phyloP scores from a whole-genome alignment of 2,888 invertebrate species.

The Tiliacea citrago region DNA sequence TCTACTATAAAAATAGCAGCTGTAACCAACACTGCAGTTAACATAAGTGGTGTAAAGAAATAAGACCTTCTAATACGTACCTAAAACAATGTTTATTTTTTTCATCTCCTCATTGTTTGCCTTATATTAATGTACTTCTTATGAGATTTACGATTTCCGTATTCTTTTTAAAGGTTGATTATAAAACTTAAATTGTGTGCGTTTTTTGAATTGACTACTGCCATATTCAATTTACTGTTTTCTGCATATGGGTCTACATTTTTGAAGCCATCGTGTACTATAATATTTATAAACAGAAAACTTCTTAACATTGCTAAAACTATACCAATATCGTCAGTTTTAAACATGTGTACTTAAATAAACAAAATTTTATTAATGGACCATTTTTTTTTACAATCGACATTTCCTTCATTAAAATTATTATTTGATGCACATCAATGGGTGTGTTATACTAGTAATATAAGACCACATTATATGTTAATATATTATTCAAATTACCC shows the following conservation, averaged over 20 bases:
- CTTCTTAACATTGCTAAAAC: background rate
- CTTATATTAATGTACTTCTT: slow-evolving; percentile 52
- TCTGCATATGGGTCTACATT: background rate
- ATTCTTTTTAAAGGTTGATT: slow-evolving; percentile 26
- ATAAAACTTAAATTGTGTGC: slow-evolving; percentile 27
- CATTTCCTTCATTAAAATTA: slow-evolving; percentile 5
- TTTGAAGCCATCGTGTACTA: background rate
- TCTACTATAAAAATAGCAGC: background rate
- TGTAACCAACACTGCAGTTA: background rate
- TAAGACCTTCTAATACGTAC: slow-evolving; percentile 6
- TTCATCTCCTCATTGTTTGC: slow-evolving; percentile 47
- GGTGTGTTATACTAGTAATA: slow-evolving; percentile 32
- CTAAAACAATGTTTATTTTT: slow-evolving; percentile 27
- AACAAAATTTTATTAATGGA: slow-evolving; percentile 7
- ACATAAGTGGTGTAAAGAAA: background rate
- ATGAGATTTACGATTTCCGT: slow-evolving; percentile 56
- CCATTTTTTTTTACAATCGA: background rate
- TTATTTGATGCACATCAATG: slow-evolving; percentile 30
- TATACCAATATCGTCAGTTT: background rate
- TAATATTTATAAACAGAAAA: background rate
- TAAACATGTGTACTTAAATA: slow-evolving; percentile 8
- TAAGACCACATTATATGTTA: slow-evolving; percentile 41
- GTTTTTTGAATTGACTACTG: slow-evolving; percentile 5
- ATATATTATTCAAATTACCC: slow-evolving; percentile 49
- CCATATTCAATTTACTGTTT: background rate